These are phyloP conservation scores for Varecia variegata DNA, from an alignment of 2,797 vertebrate genomes.

Conservation along the genomic window DNA sequence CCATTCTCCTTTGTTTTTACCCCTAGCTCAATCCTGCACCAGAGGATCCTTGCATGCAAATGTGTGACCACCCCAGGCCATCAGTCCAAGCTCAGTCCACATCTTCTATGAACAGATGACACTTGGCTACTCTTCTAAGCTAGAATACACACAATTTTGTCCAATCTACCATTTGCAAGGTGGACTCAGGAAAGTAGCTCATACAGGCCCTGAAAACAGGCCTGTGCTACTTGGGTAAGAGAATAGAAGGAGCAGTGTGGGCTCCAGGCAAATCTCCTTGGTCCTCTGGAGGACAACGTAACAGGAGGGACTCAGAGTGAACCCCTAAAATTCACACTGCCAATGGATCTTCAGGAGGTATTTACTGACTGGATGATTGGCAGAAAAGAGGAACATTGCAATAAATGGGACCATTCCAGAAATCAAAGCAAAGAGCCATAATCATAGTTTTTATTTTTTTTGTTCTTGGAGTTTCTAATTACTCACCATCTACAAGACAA, in stretches of 20 bases:
- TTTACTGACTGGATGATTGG: neutral
- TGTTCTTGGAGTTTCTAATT: slow-evolving; percentile 45
- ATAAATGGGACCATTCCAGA: neutral
- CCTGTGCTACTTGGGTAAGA: neutral
- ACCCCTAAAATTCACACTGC: neutral
- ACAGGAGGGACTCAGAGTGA: neutral
- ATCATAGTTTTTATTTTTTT: neutral
- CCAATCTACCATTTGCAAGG: neutral
- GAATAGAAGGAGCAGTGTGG: neutral
- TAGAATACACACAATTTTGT: neutral
- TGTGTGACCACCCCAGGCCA: fast-evolving
- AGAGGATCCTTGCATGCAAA: neutral
- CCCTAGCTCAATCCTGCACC: neutral
- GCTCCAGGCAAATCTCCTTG: neutral
- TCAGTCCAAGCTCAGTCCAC: neutral
- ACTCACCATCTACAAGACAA: slow-evolving; percentile 29
- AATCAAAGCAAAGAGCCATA: neutral
- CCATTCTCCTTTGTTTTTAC: neutral
- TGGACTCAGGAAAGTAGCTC: neutral
- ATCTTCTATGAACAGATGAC: neutral
- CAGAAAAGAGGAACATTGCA: neutral
- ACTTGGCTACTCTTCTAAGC: neutral
- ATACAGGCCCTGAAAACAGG: neutral
- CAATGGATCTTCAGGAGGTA: neutral
- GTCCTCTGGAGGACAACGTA: fast-evolving